Percentiles rank a stretch among this genome's conserved stretches.
These are phyloP conservation scores for Pangasianodon hypophthalmus DNA, from an alignment of 2,113 vertebrate genomes.

Conservation along the genomic window DNA sequence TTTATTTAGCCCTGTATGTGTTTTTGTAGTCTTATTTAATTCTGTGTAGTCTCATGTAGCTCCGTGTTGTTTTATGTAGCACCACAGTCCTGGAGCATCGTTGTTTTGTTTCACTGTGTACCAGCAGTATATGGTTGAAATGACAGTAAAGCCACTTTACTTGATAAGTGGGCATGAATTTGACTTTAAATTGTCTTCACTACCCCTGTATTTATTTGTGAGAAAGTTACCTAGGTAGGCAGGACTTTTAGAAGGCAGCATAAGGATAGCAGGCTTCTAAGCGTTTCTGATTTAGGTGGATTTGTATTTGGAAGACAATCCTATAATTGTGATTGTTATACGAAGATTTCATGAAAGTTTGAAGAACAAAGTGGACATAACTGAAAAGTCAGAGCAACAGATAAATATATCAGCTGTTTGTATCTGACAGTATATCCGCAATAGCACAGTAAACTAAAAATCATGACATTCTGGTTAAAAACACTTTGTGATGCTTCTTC, in stretches of 20 bases:
- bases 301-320: background rate
- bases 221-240: background rate
- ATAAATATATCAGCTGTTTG: background rate
- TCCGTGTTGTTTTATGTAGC: too few species aligned
- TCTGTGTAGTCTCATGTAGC: too few species aligned
- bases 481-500: background rate
- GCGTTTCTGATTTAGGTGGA: background rate
- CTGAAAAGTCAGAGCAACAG: background rate
- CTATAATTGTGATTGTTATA: background rate
- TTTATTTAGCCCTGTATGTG: too few species aligned
- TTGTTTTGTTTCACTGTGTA: too few species aligned
- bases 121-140: too few species aligned
- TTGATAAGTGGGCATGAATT: background rate
- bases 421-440: background rate
- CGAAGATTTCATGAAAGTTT: background rate
- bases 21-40: too few species aligned
- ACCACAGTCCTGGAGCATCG: too few species aligned
- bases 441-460: background rate
- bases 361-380: background rate
- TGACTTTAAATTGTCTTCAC: background rate
- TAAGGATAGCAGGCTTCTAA: background rate
- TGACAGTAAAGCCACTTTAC: too few species aligned
- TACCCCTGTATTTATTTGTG: background rate
- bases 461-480: background rate
- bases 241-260: background rate